phyloP scores from a whole-genome alignment of 2,797 vertebrate genomes.

The Melanotaenia maccullochi region DNA sequence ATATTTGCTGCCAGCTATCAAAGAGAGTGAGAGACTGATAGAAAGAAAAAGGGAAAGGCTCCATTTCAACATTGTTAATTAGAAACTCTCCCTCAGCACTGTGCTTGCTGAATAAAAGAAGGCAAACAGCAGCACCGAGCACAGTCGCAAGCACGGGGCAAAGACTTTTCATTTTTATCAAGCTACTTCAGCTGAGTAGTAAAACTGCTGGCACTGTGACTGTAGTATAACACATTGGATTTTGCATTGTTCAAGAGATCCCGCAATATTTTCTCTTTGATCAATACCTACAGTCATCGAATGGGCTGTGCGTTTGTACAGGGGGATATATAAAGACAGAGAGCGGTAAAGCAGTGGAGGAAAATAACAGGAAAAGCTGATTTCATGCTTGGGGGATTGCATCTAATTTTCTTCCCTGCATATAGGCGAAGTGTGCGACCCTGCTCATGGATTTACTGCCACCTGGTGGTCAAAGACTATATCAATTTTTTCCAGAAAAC shows the following conservation, averaged over 20 bases:
- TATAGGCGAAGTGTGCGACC: conserved; percentile 11
- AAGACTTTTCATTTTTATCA: conserved; percentile 37
- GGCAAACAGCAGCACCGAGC: conserved; percentile 23
- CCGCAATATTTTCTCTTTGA: conserved; percentile 51
- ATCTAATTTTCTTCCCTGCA: conserved; percentile 69
- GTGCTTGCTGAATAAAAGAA: conserved; percentile 53
- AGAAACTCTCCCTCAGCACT: conserved; percentile 62
- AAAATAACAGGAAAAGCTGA: conserved; percentile 78
- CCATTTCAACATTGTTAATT: conserved; percentile 76
- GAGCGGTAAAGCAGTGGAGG: conserved; percentile 51
- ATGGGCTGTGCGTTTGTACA: conserved; percentile 30
- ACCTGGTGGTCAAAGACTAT: conserved; percentile 53
- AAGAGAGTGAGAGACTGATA: conserved; percentile 40
- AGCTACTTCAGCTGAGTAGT: conserved; percentile 34
- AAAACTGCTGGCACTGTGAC: conserved; percentile 33
- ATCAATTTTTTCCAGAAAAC: not conserved
- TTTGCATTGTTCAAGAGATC: conserved; percentile 45
- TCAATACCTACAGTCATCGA: conserved; percentile 54
- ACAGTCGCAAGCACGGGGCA: conserved; percentile 29
- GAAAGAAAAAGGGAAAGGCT: conserved; percentile 56
- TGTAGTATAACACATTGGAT: conserved; percentile 38
- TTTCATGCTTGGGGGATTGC: conserved; percentile 80
- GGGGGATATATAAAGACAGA: conserved; percentile 27
- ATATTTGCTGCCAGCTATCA: conserved; percentile 77
- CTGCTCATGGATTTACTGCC: conserved; percentile 66